Percentiles rank a stretch among this genome's conserved stretches.
phyloP scores from a whole-genome alignment of 1,140 invertebrate species.

The Drosophila kohkoa region DNA sequence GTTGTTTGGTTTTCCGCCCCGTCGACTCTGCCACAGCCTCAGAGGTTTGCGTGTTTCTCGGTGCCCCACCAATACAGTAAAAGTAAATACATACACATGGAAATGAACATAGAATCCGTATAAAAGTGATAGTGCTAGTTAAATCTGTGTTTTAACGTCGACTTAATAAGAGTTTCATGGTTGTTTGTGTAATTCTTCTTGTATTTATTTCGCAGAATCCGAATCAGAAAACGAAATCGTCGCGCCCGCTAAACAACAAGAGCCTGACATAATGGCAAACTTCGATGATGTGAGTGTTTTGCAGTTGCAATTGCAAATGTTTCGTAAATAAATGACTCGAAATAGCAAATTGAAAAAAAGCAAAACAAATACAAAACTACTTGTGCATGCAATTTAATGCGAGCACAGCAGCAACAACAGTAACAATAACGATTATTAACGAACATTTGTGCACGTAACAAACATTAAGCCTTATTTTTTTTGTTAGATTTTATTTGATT shows the following conservation, averaged over 20 bases:
- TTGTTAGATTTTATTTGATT: slow-evolving; percentile 74
- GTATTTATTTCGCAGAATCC: slow-evolving; percentile 66
- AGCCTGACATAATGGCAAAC: slow-evolving; percentile 78
- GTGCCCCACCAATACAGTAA: slow-evolving; percentile 15
- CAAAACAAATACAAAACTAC: slow-evolving; percentile 36
- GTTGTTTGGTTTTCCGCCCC: slow-evolving; percentile 20
- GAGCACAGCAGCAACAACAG: slow-evolving; percentile 24
- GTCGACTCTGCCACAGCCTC: slow-evolving; percentile 18
- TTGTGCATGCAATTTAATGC: slow-evolving; percentile 47
- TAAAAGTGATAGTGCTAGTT: slow-evolving; percentile 48
- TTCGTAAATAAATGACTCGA: slow-evolving; percentile 33
- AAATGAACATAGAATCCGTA: slow-evolving; percentile 33
- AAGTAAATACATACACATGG: slow-evolving; percentile 33
- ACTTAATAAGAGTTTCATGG: slow-evolving; percentile 52
- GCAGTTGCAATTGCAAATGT: slow-evolving; percentile 51
- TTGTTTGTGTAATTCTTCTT: slow-evolving; percentile 34
- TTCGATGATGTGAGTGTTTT: slow-evolving; percentile 83
- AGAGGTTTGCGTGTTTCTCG: slow-evolving; percentile 13
- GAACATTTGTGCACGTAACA: slow-evolving; percentile 72
- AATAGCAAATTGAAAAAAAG: slow-evolving; percentile 13
- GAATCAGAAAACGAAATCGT: slow-evolving; percentile 69
- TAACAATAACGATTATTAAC: slow-evolving; percentile 62
- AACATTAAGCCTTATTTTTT: slow-evolving; percentile 75
- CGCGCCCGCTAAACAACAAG: slow-evolving; percentile 38
- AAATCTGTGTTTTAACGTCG: neutral